phyloP scores from a whole-genome alignment of 2,113 vertebrate species.

The Glaucidium brasilianum region DNA sequence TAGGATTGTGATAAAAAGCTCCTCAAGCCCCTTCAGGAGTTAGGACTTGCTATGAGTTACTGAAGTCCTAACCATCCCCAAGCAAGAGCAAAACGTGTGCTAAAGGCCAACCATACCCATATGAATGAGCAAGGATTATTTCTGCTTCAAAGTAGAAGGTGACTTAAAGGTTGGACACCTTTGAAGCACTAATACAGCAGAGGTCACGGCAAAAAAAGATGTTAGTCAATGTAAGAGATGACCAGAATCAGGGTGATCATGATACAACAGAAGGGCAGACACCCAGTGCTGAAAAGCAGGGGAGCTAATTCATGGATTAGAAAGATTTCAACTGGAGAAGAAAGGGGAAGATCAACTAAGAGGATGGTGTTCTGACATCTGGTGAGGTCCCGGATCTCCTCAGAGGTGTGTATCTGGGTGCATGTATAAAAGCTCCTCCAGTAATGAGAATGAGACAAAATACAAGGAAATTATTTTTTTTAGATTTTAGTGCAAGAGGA shows the following conservation, averaged over 20 bases:
- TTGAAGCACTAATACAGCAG: not conserved
- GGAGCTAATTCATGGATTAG: not conserved
- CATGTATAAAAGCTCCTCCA: not conserved
- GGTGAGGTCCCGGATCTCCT: not conserved
- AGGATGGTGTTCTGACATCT: not conserved
- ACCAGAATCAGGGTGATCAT: not conserved
- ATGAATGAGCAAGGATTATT: not conserved
- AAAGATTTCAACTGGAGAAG: not conserved
- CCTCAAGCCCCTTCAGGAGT: not conserved
- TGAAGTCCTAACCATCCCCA: not conserved
- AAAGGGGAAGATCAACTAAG: not conserved
- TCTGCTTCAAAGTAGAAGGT: not conserved
- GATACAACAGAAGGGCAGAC: not conserved
- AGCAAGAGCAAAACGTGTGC: not conserved
- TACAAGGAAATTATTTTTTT: too few species aligned
- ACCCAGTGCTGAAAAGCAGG: not conserved
- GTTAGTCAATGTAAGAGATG: not conserved
- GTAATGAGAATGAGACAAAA: not conserved
- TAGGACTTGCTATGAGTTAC: not conserved
- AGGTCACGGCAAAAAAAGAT: not conserved
- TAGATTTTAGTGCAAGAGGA: not conserved
- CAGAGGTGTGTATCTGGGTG: not conserved
- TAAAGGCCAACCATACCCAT: not conserved
- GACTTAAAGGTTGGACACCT: not conserved
- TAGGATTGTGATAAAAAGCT: not conserved